Conservation (phyloP, 2,797 vertebrate genomes). For the Glyptemys insculpta region DNA sequence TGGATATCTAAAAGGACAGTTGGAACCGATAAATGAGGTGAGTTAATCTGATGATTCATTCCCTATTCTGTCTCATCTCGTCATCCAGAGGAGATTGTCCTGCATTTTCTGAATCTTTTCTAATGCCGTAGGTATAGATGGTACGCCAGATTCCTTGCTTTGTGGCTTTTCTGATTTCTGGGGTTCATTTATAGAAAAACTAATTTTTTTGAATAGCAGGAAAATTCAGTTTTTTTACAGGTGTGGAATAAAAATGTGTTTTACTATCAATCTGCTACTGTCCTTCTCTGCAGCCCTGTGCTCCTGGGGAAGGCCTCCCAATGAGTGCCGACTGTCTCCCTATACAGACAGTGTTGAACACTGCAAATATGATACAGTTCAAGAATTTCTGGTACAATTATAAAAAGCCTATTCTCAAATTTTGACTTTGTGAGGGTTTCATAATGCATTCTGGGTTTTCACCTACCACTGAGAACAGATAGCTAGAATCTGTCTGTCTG, state of each 20-base stretch:
- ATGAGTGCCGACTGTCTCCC: rapidly evolving
- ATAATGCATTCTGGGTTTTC: neutral
- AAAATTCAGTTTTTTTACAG: neutral
- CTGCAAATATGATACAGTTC: neutral
- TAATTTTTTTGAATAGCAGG: neutral
- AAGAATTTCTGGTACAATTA: neutral
- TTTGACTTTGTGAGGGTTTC: neutral
- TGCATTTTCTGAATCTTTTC: constrained; percentile 50
- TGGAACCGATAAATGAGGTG: constrained; percentile 93
- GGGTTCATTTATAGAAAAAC: constrained; percentile 23
- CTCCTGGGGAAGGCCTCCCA: neutral
- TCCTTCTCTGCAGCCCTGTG: neutral
- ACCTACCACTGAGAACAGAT: neutral
- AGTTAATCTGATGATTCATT: constrained; percentile 79
- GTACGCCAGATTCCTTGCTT: neutral
- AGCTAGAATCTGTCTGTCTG: neutral
- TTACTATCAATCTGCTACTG: neutral
- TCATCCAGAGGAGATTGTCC: constrained; percentile 67
- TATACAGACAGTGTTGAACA: neutral
- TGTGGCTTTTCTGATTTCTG: neutral
- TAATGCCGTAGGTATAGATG: constrained; percentile 60
- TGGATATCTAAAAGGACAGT: constrained; percentile 91
- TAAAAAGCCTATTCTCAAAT: neutral
- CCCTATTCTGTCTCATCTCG: constrained; percentile 42
- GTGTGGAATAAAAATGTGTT: neutral